Conservation (phyloP, 2,797 vertebrate species). For the Micromesistius poutassou region DNA sequence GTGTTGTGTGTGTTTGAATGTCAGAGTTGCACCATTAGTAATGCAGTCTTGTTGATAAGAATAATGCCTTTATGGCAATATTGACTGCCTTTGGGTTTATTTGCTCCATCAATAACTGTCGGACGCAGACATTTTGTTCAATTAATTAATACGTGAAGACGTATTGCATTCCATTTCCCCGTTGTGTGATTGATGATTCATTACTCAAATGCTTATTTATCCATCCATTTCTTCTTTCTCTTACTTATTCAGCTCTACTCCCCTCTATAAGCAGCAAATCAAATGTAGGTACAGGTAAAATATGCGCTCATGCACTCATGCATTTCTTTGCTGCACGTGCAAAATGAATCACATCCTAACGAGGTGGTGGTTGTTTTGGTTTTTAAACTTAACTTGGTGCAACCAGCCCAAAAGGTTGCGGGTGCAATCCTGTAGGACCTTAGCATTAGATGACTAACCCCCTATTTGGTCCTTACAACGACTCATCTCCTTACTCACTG, state of each 20-base stretch:
- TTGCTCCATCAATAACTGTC: conserved; percentile 1
- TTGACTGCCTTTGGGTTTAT: background rate
- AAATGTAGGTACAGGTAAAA: background rate
- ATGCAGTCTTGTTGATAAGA: background rate
- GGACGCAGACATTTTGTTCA: background rate
- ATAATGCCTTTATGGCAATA: background rate
- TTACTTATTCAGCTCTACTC: background rate
- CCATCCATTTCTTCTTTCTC: background rate
- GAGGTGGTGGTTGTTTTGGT: background rate
- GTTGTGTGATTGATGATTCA: background rate
- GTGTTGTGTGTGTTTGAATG: background rate
- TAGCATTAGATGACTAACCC: background rate
- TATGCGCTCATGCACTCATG: too few species aligned
- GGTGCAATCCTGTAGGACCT: background rate
- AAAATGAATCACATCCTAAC: background rate
- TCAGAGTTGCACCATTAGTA: background rate
- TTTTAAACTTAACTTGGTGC: background rate
- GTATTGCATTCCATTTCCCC: background rate
- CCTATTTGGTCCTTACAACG: background rate
- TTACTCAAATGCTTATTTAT: background rate
- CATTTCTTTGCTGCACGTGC: background rate
- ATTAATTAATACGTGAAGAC: background rate
- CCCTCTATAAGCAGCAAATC: background rate
- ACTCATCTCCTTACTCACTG: background rate
- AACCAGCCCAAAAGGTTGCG: background rate